phyloP scores from a whole-genome alignment of 2,888 invertebrate genomes.

The Rhagonycha lutea region DNA sequence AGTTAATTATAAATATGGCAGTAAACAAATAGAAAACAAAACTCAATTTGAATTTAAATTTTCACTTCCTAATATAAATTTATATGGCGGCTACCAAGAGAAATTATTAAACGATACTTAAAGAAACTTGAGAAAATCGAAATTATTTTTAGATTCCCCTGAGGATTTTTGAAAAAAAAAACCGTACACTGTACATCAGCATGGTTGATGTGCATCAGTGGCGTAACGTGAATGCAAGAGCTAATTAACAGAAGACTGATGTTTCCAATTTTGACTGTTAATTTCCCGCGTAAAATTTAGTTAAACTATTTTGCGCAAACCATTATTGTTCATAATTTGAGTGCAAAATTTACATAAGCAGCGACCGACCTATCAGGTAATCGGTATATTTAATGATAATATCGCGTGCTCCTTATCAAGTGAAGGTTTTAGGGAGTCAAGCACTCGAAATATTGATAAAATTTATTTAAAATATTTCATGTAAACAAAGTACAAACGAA shows the following conservation, averaged over 20 bases:
- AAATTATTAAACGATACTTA: background rate
- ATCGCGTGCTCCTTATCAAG: background rate
- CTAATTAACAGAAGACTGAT: background rate
- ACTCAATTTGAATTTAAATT: background rate
- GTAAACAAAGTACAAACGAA: background rate
- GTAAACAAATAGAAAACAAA: background rate
- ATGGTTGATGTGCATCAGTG: background rate
- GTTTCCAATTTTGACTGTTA: background rate
- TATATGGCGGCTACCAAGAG: background rate
- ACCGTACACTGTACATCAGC: background rate
- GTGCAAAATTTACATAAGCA: background rate
- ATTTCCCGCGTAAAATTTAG: background rate
- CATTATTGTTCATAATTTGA: background rate
- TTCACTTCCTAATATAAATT: background rate
- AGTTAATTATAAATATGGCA: background rate
- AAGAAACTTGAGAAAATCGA: background rate
- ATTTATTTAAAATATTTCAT: background rate
- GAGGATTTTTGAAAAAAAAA: background rate
- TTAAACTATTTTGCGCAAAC: background rate
- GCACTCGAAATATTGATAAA: background rate
- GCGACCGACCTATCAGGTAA: background rate
- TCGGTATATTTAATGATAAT: background rate
- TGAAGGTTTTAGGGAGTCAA: background rate
- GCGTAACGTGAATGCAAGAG: background rate
- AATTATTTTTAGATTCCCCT: background rate